phyloP scores from a whole-genome alignment of 1,140 invertebrate species.

The Odontomachus brunneus region DNA sequence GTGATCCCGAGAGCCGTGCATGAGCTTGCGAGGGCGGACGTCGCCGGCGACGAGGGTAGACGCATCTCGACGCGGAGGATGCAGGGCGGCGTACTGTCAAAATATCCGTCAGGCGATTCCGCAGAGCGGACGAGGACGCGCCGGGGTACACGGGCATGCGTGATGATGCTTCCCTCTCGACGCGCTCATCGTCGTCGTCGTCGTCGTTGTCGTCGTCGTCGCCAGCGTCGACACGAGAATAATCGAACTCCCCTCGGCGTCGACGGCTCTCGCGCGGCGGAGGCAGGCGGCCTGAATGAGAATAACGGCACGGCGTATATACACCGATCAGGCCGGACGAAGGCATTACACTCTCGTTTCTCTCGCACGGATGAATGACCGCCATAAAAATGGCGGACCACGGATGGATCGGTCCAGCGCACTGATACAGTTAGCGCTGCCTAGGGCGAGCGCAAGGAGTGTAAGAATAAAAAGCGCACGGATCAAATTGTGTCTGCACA shows the following conservation, averaged over 20 bases:
- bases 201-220: slow-evolving; percentile 8
- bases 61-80: slow-evolving; percentile 66
- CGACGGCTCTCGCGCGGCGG: slow-evolving; percentile 21
- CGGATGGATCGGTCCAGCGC: neutral
- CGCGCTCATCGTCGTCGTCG: slow-evolving; percentile 18
- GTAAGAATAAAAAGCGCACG: neutral
- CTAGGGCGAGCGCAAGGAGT: neutral
- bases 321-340: neutral
- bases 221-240: slow-evolving; percentile 38
- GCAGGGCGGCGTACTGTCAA: slow-evolving; percentile 80
- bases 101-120: slow-evolving; percentile 70
- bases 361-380: neutral
- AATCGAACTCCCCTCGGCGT: slow-evolving; percentile 62
- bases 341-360: slow-evolving; percentile 26
- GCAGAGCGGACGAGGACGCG: slow-evolving; percentile 26
- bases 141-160: slow-evolving; percentile 76
- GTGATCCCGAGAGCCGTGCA: neutral
- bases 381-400: slow-evolving; percentile 22
- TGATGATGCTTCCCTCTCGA: slow-evolving; percentile 66
- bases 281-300: slow-evolving; percentile 39
- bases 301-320: slow-evolving; percentile 1
- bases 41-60: neutral
- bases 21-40: neutral
- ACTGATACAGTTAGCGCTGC: neutral
- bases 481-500: no score